Percentiles rank a stretch among this genome's conserved stretches.
Conservation (phyloP, 2,113 vertebrate genomes). For the Gopherus flavomarginatus region DNA sequence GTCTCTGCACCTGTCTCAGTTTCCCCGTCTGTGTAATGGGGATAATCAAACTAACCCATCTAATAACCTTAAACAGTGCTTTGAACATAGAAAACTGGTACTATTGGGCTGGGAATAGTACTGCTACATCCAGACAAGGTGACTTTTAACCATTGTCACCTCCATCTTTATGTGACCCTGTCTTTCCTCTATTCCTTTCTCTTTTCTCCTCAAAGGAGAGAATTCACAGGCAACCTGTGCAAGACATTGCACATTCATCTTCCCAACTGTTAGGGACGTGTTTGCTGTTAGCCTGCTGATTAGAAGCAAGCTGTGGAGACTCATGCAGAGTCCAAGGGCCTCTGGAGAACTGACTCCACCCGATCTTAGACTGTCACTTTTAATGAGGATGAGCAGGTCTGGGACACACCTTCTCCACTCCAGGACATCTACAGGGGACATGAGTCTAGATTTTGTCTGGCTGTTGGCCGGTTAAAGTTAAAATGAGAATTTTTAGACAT, state of each 20-base stretch:
- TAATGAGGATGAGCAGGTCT: not conserved
- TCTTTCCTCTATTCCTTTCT: not conserved
- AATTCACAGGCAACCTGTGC: not conserved
- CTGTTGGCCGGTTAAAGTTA: not conserved
- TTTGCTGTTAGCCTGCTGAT: not conserved
- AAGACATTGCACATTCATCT: not conserved
- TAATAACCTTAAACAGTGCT: not conserved
- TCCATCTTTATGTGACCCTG: not conserved
- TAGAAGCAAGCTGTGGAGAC: not conserved
- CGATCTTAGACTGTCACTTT: not conserved
- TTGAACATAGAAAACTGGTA: not conserved
- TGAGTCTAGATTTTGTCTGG: not conserved
- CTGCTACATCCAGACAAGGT: not conserved
- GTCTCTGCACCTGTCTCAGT: not conserved
- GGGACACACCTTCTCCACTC: not conserved
- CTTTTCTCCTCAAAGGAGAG: not conserved
- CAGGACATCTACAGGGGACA: not conserved
- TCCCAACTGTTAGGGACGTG: not conserved
- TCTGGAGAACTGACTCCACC: not conserved
- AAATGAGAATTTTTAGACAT: not conserved
- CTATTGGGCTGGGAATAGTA: not conserved
- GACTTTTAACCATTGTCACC: not conserved
- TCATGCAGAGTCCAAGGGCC: not conserved
- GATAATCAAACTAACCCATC: not conserved
- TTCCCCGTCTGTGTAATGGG: not conserved